These are phyloP conservation scores for Geotrupes spiniger DNA, from an alignment of 2,888 invertebrate species.

Conservation along the genomic window DNA sequence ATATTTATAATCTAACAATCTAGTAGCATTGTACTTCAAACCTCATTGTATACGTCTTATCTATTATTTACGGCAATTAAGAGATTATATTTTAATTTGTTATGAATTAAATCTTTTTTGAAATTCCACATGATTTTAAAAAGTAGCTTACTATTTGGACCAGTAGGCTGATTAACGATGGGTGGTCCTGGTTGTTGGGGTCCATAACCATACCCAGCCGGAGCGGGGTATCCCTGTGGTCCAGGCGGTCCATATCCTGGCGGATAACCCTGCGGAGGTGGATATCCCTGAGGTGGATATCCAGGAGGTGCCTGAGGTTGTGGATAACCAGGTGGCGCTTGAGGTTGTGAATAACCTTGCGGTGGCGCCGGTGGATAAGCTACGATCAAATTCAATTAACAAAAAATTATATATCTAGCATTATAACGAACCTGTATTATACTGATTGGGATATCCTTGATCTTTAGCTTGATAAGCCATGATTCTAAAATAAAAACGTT, in stretches of 20 bases:
- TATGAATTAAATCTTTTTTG: too few species aligned
- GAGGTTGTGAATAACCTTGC: constrained; percentile 7
- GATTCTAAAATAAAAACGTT: too few species aligned
- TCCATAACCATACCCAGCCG: constrained; percentile 33
- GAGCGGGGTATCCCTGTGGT: constrained; percentile 42
- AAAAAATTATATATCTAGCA: constrained; percentile 1
- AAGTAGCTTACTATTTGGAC: constrained; percentile 23
- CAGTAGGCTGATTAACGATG: constrained; percentile 40
- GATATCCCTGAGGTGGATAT: constrained; percentile 25
- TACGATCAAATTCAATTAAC: constrained; percentile 10
- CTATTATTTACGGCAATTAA: too few species aligned
- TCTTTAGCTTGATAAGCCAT: constrained; percentile 4
- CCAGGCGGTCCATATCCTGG: constrained; percentile 26
- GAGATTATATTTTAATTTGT: too few species aligned
- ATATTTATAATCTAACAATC: too few species aligned
- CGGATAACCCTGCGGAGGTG: constrained; percentile 35
- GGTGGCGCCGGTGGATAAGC: constrained; percentile 25
- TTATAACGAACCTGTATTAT: constrained; percentile 41
- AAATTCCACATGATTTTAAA: too few species aligned
- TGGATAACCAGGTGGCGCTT: constrained; percentile 24
- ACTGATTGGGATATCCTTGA: constrained; percentile 32
- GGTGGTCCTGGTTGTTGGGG: constrained; percentile 53
- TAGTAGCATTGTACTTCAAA: too few species aligned
- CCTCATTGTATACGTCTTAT: too few species aligned
- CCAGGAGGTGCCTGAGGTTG: constrained; percentile 17